phyloP scores from a whole-genome alignment of 1,140 invertebrate species.

The Doryteuthis pealeii region DNA sequence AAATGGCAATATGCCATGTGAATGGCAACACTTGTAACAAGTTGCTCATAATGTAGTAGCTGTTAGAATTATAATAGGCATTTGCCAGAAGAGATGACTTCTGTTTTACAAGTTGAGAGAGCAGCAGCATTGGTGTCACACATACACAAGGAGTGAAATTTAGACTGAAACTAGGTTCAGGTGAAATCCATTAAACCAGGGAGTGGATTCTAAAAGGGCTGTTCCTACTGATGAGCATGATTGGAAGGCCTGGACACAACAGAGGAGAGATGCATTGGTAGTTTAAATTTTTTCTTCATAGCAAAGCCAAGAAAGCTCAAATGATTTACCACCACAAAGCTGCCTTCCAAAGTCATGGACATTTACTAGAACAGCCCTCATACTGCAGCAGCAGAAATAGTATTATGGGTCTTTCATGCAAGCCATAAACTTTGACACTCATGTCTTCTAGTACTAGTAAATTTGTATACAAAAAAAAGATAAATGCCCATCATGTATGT shows the following conservation, averaged over 20 bases:
- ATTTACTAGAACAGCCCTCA: constrained; percentile 9
- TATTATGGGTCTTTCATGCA: too few relatives aligned
- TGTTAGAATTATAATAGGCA: not conserved
- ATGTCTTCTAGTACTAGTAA: too few relatives aligned
- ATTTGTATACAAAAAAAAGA: too few relatives aligned
- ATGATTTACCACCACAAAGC: not conserved
- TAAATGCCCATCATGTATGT: too few relatives aligned
- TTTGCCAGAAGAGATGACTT: too few relatives aligned
- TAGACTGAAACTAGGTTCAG: too few relatives aligned
- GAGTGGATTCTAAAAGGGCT: not conserved
- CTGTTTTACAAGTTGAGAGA: not conserved
- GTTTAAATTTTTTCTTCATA: not conserved
- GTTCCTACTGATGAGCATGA: not conserved
- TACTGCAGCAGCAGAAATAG: not conserved
- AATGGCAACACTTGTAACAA: constrained; percentile 2
- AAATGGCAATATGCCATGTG: not conserved
- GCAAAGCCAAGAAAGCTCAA: not conserved
- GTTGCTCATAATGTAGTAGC: not conserved
- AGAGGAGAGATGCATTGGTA: too few relatives aligned
- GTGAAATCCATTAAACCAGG: too few relatives aligned
- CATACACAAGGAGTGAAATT: too few relatives aligned
- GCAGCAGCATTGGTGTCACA: not conserved
- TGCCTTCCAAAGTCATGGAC: constrained; percentile 6
- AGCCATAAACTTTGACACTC: too few relatives aligned
- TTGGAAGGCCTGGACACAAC: constrained; percentile 5